Evolutionary conservation across 2,797 vertebrate genomes (phyloP).

Genomic region (Lepidocolaptes lacrymiger): DNA sequence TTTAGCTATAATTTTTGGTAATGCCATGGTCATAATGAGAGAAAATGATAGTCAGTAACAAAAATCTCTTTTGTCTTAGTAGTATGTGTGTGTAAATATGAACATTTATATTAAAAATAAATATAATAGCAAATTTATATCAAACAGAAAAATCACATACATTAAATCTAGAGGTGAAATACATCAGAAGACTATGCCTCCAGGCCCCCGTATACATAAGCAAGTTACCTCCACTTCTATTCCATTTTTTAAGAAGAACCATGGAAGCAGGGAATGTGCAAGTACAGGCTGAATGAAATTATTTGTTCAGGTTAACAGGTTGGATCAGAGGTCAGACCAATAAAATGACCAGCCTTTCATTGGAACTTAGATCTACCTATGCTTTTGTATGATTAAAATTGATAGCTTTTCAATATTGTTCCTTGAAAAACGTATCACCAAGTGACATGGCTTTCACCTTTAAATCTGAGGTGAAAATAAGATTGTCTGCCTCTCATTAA

Average conservation of each 20-base stretch:
- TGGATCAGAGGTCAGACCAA: not conserved
- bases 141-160: not conserved
- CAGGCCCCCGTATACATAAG: not conserved
- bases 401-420: not conserved
- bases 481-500: conserved; percentile 40
- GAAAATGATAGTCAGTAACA: not conserved
- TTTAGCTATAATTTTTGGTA: not conserved
- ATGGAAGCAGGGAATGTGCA: not conserved
- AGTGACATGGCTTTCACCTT: not conserved
- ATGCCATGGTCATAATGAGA: not conserved
- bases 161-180: not conserved
- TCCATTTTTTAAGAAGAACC: not conserved
- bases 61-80: not conserved
- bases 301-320: not conserved
- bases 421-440: not conserved
- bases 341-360: not conserved
- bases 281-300: not conserved
- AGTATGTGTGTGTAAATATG: not conserved
- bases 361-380: not conserved
- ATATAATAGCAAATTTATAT: not conserved
- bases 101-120: not conserved
- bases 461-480: conserved; percentile 16
- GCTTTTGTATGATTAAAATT: not conserved
- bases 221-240: not conserved
- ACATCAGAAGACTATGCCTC: not conserved